Evolutionary conservation across 2,797 vertebrate genomes (phyloP).

Genomic region (Melanitta fusca): DNA sequence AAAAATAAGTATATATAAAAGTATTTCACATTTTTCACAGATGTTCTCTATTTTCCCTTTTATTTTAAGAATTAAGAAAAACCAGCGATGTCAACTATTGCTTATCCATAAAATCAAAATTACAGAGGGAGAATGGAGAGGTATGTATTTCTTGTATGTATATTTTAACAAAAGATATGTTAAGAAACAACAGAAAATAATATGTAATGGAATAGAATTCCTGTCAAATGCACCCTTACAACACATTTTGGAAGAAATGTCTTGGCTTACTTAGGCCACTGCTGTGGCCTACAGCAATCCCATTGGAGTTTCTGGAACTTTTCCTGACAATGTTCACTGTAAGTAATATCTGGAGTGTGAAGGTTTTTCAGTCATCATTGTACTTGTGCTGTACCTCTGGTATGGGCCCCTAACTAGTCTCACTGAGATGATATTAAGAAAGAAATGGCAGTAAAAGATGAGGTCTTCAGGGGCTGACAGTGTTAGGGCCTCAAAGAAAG

Average conservation of each 20-base stretch:
- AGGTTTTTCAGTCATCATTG: rapidly evolving
- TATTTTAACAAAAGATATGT: neutral
- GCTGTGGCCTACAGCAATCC: neutral
- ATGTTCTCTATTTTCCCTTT: slow-evolving; percentile 26
- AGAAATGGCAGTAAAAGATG: rapidly evolving
- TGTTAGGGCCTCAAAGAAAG: neutral
- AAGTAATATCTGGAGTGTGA: neutral
- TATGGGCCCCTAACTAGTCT: neutral
- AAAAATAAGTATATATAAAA: neutral
- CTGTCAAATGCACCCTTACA: neutral
- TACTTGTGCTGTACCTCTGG: neutral
- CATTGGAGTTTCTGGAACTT: neutral
- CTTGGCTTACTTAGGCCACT: neutral
- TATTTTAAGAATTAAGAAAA: slow-evolving; percentile 86
- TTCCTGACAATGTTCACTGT: neutral
- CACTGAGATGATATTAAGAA: neutral
- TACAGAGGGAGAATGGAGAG: slow-evolving; percentile 89
- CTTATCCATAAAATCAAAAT: slow-evolving; percentile 89
- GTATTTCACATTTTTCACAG: neutral
- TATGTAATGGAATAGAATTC: neutral
- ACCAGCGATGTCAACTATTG: slow-evolving; percentile 87
- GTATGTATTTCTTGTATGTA: slow-evolving; percentile 71
- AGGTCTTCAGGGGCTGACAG: neutral
- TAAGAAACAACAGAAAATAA: neutral
- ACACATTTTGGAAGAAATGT: neutral